phyloP scores from a whole-genome alignment of 2,888 invertebrate species.

The Nezara viridula region DNA sequence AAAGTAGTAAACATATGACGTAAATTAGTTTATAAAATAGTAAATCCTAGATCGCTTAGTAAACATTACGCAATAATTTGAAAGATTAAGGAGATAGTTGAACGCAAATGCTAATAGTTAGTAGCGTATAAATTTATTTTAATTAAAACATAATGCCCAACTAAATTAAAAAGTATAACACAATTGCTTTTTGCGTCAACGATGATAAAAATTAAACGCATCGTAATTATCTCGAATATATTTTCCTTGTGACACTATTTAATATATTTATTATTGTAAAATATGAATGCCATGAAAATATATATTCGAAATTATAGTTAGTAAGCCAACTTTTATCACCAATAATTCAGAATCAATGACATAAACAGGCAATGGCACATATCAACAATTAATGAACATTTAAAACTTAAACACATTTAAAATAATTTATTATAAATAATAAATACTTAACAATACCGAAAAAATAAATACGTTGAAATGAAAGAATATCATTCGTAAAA shows the following conservation, averaged over 20 bases:
- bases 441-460: background rate
- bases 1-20: background rate
- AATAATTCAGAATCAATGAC: background rate
- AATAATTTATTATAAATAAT: background rate
- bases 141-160: background rate
- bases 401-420: too few species aligned
- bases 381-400: too few species aligned
- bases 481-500: background rate
- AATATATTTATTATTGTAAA: background rate
- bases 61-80: background rate
- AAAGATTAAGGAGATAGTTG: background rate
- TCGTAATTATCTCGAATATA: background rate
- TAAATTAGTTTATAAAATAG: background rate
- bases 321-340: background rate
- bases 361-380: background rate
- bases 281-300: background rate
- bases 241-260: background rate
- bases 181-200: too few species aligned
- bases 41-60: background rate
- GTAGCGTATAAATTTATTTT: background rate
- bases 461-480: background rate
- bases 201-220: background rate
- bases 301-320: background rate
- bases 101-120: background rate
- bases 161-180: too few species aligned